phyloP scores from a whole-genome alignment of 2,113 vertebrate genomes.

The Ptilonorhynchus violaceus region DNA sequence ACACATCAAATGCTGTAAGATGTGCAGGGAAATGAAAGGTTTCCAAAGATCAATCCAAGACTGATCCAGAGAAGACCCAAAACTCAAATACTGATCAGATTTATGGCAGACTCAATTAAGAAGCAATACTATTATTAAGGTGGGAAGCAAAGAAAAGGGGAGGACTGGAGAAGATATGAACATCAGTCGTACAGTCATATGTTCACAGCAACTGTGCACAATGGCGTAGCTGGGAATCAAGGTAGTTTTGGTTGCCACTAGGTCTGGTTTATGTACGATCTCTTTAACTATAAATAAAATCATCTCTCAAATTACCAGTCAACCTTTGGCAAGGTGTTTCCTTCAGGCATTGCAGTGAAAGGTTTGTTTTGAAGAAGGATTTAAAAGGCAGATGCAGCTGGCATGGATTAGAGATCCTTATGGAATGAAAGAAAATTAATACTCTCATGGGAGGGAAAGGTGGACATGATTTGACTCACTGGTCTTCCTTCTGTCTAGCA shows the following conservation, averaged over 20 bases:
- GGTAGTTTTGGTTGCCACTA: neutral
- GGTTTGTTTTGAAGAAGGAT: neutral
- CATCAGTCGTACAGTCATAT: neutral
- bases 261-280: neutral
- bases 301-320: neutral
- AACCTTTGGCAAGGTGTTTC: neutral
- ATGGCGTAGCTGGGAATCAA: neutral
- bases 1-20: neutral
- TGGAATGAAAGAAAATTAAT: neutral
- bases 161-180: neutral
- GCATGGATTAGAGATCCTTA: neutral
- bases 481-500: neutral
- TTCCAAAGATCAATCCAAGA: neutral
- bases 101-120: neutral
- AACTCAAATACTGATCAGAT: neutral
- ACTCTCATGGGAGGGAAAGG: neutral
- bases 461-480: neutral
- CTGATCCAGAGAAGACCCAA: neutral
- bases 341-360: neutral
- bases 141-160: neutral
- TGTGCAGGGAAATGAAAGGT: accelerated
- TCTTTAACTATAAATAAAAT: neutral
- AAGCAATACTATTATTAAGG: neutral
- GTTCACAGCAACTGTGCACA: neutral
- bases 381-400: neutral